Evolutionary conservation across 2,113 vertebrate genomes (phyloP).

Genomic region (Varanus komodoensis): DNA sequence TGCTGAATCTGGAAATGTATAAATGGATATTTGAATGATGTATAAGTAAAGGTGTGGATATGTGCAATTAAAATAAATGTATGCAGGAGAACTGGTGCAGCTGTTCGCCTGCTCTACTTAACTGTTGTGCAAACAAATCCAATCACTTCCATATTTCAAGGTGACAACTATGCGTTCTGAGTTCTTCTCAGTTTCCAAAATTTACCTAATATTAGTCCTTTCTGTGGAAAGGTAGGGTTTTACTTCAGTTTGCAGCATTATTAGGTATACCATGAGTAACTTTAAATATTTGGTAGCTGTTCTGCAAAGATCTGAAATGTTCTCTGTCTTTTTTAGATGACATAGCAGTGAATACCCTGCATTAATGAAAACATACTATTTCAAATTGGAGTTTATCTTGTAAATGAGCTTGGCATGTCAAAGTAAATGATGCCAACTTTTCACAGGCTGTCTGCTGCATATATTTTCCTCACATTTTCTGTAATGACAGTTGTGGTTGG

Average conservation of each 20-base stretch:
- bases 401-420: not conserved
- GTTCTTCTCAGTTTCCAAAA: slow-evolving; percentile 30
- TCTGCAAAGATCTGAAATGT: not conserved
- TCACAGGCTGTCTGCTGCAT: not conserved
- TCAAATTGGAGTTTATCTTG: not conserved
- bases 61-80: no score
- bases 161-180: slow-evolving; percentile 28
- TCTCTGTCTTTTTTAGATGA: not conserved
- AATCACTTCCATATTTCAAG: slow-evolving; percentile 28
- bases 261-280: slow-evolving; percentile 3
- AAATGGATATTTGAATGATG: not conserved
- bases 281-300: not conserved
- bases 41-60: not conserved
- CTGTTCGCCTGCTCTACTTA: not conserved
- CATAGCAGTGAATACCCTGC: not conserved
- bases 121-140: not conserved
- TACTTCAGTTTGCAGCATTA: not conserved
- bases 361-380: not conserved
- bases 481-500: not conserved
- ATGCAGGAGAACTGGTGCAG: not conserved
- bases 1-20: not conserved
- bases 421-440: not conserved
- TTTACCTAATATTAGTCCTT: not conserved
- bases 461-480: not conserved
- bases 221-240: not conserved